phyloP scores from a whole-genome alignment of 2,888 invertebrate genomes.

The Phrixothrix hirtus region DNA sequence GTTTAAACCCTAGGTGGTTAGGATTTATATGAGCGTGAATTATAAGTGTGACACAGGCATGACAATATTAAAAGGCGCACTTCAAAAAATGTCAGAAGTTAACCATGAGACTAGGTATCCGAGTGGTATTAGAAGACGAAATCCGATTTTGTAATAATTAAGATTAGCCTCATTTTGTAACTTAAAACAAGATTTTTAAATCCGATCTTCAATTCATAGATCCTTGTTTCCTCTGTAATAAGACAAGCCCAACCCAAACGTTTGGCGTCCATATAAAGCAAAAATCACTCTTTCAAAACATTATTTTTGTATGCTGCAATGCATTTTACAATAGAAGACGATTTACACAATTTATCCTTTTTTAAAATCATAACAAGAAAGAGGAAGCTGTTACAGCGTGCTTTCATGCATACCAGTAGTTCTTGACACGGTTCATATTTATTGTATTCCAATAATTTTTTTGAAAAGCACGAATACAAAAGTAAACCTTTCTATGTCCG shows the following conservation, averaged over 20 bases:
- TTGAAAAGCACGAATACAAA: too few relatives aligned
- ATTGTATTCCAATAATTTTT: too few relatives aligned
- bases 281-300: too few relatives aligned
- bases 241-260: too few relatives aligned
- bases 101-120: slow-evolving; percentile 6
- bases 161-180: slow-evolving; percentile 13
- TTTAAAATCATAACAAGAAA: background rate
- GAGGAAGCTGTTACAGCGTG: too few relatives aligned
- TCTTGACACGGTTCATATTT: too few relatives aligned
- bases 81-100: slow-evolving; percentile 10
- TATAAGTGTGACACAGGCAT: background rate
- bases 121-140: slow-evolving; percentile 2
- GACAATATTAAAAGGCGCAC: background rate
- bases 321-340: background rate
- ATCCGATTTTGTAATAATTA: slow-evolving; percentile 3
- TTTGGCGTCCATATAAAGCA: too few relatives aligned
- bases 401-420: too few relatives aligned
- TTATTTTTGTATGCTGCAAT: too few relatives aligned
- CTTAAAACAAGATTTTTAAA: background rate
- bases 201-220: too few relatives aligned
- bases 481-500: too few relatives aligned
- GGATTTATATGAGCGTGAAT: background rate
- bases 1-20: background rate
- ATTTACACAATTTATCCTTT: background rate
- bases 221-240: too few relatives aligned